Evolutionary conservation across 2,888 invertebrate genomes (phyloP), one percentile per base, ranked within the genome.

Genomic region (Iphiclides podalirius): DNA sequence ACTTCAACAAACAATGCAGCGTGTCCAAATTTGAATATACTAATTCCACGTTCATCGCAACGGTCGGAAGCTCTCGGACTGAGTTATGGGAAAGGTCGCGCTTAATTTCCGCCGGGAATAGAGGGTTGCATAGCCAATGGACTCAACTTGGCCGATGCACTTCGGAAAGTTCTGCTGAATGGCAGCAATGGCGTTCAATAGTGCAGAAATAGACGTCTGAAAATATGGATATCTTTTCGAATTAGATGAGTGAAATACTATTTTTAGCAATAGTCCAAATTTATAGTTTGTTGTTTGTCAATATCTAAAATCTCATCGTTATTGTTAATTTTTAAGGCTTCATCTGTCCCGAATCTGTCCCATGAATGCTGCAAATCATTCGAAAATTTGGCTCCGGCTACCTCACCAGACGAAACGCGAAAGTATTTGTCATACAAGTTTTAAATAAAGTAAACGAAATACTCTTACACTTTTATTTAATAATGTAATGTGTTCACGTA

Each of bases 61-160:
- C 37, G 37, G n/a, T 8, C 7, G 20, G 13, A 12, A 38, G 38
- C 20, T 12, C 17, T 12, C 20, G 17, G 20, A 23, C 13, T 38
- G 38, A 38, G 23, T 38, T 38, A 38, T 38, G 13, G 6, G 38
- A 2, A 13, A 17, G 23, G 38, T 23, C 20, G 9, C 38, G 38
- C 13, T 17, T 38, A 20, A 38, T 38, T 38, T 38, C 38, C 38
- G 38, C 20, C 4, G 38, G 11, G 38, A 12, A 38, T 13, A 13
- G 20, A 23, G 20, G 20, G 23, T 38, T 23, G 38, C 9, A 20
- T 20, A 20, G 16, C 37, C 38, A 23, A 38, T 38, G 17, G 16
- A 36, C 1, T 20, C 38, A 38, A 38, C 38, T 38, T 20, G 6
- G 23, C 38, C 26, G 2, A 26, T 26, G 26, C 26, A 26, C 4